Evolutionary conservation across 2,888 invertebrate genomes (phyloP), one percentile per base, ranked within the genome.

Genomic region (Cheilosia vernalis): DNA sequence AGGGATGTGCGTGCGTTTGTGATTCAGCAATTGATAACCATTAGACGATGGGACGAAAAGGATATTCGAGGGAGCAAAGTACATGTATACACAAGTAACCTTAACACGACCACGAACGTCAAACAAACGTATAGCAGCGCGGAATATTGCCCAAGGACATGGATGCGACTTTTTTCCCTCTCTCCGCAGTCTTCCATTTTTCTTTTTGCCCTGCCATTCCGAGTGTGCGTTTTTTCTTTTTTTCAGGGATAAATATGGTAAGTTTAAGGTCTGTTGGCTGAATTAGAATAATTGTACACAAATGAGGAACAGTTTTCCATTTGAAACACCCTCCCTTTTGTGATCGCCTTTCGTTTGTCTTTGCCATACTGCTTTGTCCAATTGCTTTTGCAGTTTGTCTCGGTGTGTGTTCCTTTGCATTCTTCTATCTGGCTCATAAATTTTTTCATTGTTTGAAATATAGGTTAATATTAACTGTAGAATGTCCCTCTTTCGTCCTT

Each of bases 141-240:
- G 86, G 88, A 87, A 84, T 87, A 84, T 88, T 88, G 81, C 80
- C 88, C 88, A 88, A 88, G 88, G 87, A 87, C 88, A 88, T 88
- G 87, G 88, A 87, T 78, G 70, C 30, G 53, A 74, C 61, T 58
- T 44, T 70, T 73, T n/a, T 63, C 24, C 5, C 44, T 27, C 55
- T 61, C 30, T 58, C 33, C 30, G 7, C 44, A 56, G 13, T 42
- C 66, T 60, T 74, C 19, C 27, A 9, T n/a, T 40, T 30, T 44
- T 44, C 42, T 49, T 67, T 56, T 55, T 27, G 2, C 10, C 44
- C 17, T 63, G 40, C 40, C 17, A 30, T 44, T 42, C 19, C 56
- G 10, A 27, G 42, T 37, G 19, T 33, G 24, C 13, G 56, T 67
- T 40, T 24, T 51, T 63, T 56, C 55, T 37, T 37, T 79, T 4